A percentile compares a stretch with the other conserved stretches of the same genome.
phyloP scores from a whole-genome alignment of 2,888 invertebrate genomes.

The Patella ulyssiponensis region DNA sequence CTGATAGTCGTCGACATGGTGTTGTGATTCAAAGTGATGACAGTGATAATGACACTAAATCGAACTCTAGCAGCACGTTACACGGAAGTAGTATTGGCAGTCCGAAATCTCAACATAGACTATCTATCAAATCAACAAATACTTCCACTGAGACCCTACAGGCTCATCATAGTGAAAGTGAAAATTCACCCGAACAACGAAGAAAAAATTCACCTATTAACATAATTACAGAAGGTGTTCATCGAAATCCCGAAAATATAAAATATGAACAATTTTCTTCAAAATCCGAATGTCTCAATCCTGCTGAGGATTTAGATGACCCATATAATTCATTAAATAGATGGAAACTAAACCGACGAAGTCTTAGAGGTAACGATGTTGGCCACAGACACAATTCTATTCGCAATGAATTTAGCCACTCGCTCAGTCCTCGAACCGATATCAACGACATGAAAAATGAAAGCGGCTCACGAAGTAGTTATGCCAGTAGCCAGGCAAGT shows the following conservation, averaged over 20 bases:
- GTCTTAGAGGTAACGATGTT: conserved; percentile 16
- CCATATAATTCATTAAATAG: background rate
- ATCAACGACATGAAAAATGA: conserved; percentile 55
- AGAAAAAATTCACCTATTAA: conserved; percentile 41
- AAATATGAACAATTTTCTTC: background rate
- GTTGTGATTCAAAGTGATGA: conserved; percentile 57
- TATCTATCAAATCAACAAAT: conserved; percentile 61
- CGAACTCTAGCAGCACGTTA: conserved; percentile 48
- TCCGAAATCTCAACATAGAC: conserved; percentile 56
- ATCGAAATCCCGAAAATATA: background rate
- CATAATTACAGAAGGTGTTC: conserved; percentile 24
- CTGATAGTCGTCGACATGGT: conserved; percentile 57
- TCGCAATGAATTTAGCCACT: background rate
- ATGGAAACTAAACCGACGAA: conserved; percentile 1
- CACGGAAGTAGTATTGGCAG: conserved; percentile 41
- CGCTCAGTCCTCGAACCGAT: conserved; percentile 14
- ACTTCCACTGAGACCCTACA: conserved; percentile 65
- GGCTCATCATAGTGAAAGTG: conserved; percentile 54
- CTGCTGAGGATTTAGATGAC: background rate
- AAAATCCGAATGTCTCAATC: background rate
- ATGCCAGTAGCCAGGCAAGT: conserved; percentile 59
- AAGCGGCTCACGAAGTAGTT: conserved; percentile 59
- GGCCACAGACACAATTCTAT: conserved; percentile 7
- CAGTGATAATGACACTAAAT: conserved; percentile 57
- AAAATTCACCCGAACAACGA: conserved; percentile 53